Evolutionary conservation across 2,797 vertebrate species (phyloP).

Genomic region (Mus spretus): DNA sequence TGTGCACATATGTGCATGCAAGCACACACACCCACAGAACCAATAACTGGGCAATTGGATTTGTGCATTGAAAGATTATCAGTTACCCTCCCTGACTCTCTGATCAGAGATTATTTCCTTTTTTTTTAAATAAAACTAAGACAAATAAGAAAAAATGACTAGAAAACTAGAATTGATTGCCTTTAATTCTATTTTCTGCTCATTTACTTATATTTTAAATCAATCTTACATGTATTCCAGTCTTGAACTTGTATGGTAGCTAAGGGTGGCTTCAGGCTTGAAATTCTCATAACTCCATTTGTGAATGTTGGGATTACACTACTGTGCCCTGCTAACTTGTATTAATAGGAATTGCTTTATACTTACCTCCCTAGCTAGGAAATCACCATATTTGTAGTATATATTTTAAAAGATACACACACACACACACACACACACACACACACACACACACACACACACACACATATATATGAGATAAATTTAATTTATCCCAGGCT

Average conservation of each 20-base stretch:
- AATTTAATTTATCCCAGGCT: background rate
- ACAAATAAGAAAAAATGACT: conserved; percentile 9
- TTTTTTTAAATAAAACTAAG: background rate
- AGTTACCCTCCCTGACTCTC: background rate
- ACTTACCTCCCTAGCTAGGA: conserved; percentile 3
- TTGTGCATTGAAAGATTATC: background rate
- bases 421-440: too few relatives aligned
- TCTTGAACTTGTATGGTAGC: background rate
- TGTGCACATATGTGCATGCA: background rate
- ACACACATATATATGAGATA: background rate
- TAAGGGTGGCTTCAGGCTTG: background rate
- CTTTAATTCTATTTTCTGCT: background rate
- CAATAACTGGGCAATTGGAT: background rate
- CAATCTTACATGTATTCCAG: background rate
- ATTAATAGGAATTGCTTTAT: conserved; percentile 49
- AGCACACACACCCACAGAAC: background rate
- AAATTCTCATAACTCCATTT: background rate
- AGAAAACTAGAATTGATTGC: conserved; percentile 15
- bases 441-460: too few relatives aligned
- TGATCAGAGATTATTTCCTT: background rate
- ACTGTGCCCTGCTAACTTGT: background rate
- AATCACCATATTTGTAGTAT: conserved; percentile 42
- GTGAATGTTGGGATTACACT: background rate
- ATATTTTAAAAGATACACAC: background rate
- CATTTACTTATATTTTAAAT: background rate